phyloP scores from a whole-genome alignment of 2,113 vertebrate species.

The Caranx ignobilis region DNA sequence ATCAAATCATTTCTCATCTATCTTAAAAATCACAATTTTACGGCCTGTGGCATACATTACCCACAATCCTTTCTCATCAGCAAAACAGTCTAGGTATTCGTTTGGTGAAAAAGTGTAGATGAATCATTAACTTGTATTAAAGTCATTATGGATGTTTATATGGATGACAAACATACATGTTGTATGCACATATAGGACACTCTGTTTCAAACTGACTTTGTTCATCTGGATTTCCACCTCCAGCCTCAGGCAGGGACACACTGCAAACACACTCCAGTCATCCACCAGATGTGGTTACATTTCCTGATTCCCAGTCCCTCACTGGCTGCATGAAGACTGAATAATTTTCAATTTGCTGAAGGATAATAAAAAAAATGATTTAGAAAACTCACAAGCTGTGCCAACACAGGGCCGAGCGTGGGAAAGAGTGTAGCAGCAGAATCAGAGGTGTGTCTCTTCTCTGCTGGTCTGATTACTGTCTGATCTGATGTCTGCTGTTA shows the following conservation, averaged over 20 bases:
- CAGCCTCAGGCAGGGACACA: constrained; percentile 53
- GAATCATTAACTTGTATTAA: constrained; percentile 44
- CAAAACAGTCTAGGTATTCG: constrained; percentile 72
- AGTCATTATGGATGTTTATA: neutral
- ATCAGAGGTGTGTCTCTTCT: constrained; percentile 3
- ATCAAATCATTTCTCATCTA: constrained; percentile 70
- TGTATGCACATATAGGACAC: neutral
- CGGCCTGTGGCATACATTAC: constrained; percentile 76
- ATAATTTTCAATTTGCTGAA: neutral
- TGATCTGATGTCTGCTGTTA: neutral
- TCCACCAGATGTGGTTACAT: constrained; percentile 53
- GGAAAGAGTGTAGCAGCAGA: constrained; percentile 38
- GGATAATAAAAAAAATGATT: neutral
- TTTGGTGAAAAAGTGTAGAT: constrained; percentile 52
- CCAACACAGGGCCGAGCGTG: constrained; percentile 5
- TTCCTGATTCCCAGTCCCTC: constrained; percentile 68
- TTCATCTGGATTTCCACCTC: constrained; percentile 63
- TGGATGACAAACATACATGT: neutral
- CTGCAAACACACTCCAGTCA: constrained; percentile 57
- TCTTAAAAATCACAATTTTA: constrained; percentile 71
- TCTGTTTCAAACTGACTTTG: constrained; percentile 40
- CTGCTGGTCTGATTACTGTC: neutral
- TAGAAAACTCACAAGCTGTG: constrained; percentile 54
- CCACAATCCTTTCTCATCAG: constrained; percentile 82
- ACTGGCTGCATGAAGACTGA: constrained; percentile 37